Base-by-base conservation (phyloP, 2,888 invertebrate species). In the Oscheius sp. region DNA sequence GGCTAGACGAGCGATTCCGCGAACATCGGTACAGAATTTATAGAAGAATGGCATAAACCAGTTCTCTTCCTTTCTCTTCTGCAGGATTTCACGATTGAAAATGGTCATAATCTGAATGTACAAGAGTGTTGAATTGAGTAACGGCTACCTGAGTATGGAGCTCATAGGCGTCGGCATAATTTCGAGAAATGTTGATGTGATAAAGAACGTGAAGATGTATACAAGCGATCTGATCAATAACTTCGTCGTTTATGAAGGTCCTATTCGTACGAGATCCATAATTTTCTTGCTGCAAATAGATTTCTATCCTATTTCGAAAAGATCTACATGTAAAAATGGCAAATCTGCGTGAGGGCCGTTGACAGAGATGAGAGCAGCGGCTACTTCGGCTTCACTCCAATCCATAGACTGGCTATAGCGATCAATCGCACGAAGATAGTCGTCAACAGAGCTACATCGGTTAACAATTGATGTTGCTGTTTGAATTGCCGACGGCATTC, bases 11-110 rank as follows among this genome's bases (percentile, higher is more conserved):
- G 92, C 91, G 82, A 92, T 92, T n/a, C 94, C 92, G 72, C 98
- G 91, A 55, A 99, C 91, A 90, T 99, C 98, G 21, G 95, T 92
- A 86, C 96, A 95, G 13, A 95, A 93, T 0, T 93, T 92, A 88
- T 95, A 95, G 94, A 98, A 94, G 9, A 98, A 92, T 0, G 96
- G 94, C n/a, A 99, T 90, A 83, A 94, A 94, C 98, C 98, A 99
- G 90, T 98, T 98, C 87, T 96, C 96, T 84, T 97, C 97, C 50
- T 92, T 91, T 89, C 95, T 95, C 70, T 93, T 91, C 90, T 96
- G 95, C 63, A 98, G 91, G 71, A 95, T 92, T 89, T 94, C 89
- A 51, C 85, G 84, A 74, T 85, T 86, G 81, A 88, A 87, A 11
- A 80, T 47, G 66, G 83, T 83, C 53, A 88, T 76, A 33, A 87